Evolutionary conservation across 1,140 invertebrate genomes (phyloP).

Genomic region (Aleiodes sp.): DNA sequence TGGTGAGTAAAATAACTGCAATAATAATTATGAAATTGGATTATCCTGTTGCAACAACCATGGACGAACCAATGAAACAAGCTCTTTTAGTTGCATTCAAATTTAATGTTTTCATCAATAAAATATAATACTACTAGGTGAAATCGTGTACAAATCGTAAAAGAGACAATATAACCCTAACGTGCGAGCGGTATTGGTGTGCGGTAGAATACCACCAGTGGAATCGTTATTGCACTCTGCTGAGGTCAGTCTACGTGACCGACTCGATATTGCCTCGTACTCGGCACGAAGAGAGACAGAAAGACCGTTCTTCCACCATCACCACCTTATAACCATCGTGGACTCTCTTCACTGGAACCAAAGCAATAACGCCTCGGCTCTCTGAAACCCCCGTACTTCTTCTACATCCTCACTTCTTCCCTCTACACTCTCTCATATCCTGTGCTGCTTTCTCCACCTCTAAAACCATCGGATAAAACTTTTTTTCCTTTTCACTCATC

Average conservation of each 20-base stretch:
- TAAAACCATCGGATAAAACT: slow-evolving; percentile 19
- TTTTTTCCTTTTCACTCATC: slow-evolving; percentile 25
- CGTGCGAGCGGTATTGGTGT: not conserved
- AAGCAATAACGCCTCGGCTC: slow-evolving; percentile 52
- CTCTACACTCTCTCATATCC: slow-evolving; percentile 27
- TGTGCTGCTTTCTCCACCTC: not conserved
- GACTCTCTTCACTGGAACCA: slow-evolving; percentile 40
- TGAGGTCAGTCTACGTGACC: slow-evolving; percentile 65
- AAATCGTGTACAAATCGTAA: slow-evolving; percentile 1
- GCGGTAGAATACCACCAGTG: slow-evolving; percentile 30
- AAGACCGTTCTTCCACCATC: slow-evolving; percentile 46
- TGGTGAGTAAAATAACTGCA: slow-evolving; percentile 79
- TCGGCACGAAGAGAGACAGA: too few relatives aligned
- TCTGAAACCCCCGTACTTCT: slow-evolving; percentile 27
- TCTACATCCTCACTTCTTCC: slow-evolving; percentile 25
- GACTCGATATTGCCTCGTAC: slow-evolving; percentile 58
- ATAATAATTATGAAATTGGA: too few relatives aligned
- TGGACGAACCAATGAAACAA: not conserved
- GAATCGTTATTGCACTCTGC: slow-evolving; percentile 60
- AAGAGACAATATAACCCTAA: not conserved
- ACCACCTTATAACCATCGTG: slow-evolving; percentile 44
- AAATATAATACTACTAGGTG: not conserved
- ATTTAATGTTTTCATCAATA: not conserved
- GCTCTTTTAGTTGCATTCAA: not conserved
- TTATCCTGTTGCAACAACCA: too few relatives aligned